A percentile compares a stretch with the other conserved stretches of the same genome.
phyloP scores from a whole-genome alignment of 2,797 vertebrate species.

The Meda fulgida region DNA sequence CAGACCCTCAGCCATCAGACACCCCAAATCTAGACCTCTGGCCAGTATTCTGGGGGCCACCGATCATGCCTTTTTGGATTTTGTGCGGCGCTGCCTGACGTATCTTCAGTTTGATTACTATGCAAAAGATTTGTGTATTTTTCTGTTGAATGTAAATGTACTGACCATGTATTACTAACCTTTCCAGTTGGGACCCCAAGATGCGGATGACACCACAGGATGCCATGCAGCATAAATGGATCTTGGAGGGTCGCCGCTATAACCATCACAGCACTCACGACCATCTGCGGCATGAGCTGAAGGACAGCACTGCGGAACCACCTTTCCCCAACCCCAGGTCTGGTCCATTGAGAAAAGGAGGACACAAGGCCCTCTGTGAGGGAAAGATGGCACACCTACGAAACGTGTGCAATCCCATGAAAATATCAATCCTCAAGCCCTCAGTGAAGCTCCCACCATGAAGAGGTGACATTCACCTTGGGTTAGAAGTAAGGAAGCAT shows the following conservation, averaged over 20 bases:
- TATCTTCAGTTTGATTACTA: conserved; percentile 59
- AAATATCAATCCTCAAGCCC: not conserved
- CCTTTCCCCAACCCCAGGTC: not conserved
- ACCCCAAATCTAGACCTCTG: conserved; percentile 77
- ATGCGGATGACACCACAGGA: conserved; percentile 89
- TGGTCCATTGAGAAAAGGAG: not conserved
- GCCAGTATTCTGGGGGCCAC: conserved; percentile 81
- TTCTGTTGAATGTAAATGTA: not conserved
- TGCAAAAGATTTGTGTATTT: not conserved
- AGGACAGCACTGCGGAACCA: not conserved
- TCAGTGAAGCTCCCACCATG: not conserved
- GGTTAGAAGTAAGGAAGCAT: not conserved
- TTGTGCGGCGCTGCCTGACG: conserved; percentile 86
- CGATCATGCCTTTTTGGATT: conserved; percentile 85
- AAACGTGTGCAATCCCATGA: not conserved
- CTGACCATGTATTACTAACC: not conserved
- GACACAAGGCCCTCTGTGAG: not conserved
- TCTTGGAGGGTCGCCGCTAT: conserved; percentile 78
- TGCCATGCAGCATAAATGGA: conserved; percentile 87
- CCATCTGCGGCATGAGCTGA: not conserved
- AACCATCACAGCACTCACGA: not conserved
- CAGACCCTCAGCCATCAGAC: not conserved
- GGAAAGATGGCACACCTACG: not conserved
- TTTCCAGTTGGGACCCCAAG: conserved; percentile 84
- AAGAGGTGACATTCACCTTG: not conserved